Conservation (phyloP, 2,797 vertebrate genomes). For the Trachops cirrhosus region DNA sequence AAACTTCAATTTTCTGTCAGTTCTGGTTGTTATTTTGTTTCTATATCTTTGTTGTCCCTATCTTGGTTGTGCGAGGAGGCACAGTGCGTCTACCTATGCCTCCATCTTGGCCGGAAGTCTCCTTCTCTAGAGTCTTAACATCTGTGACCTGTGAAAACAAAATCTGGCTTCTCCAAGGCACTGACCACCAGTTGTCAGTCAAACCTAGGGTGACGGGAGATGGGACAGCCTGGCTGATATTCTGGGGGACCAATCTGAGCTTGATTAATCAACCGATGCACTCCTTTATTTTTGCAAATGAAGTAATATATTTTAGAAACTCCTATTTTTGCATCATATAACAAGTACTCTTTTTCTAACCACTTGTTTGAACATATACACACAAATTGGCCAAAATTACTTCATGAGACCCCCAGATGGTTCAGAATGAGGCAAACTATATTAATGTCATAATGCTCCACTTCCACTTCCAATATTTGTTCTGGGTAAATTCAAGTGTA, state of each 20-base stretch:
- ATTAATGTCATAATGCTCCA: neutral
- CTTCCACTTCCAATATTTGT: neutral
- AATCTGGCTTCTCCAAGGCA: neutral
- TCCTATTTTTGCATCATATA: neutral
- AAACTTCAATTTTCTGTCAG: no score
- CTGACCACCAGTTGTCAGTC: neutral
- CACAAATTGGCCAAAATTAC: neutral
- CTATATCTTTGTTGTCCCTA: no score
- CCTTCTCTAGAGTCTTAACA: neutral
- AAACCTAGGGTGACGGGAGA: neutral
- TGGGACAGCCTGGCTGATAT: fast-evolving
- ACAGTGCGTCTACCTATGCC: no score
- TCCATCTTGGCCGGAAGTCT: no score
- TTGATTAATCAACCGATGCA: neutral
- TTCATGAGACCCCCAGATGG: neutral
- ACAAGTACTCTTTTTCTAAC: conserved; percentile 8
- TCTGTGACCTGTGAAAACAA: neutral
- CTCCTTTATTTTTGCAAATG: neutral
- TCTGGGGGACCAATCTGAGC: neutral
- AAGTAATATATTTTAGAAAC: neutral
- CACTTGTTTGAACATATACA: neutral
- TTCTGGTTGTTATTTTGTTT: no score
- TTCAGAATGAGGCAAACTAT: neutral
- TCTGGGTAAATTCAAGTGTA: neutral
- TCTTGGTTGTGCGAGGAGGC: no score